Conservation (phyloP, 2,888 invertebrate genomes). For the Nowickia ferox region DNA sequence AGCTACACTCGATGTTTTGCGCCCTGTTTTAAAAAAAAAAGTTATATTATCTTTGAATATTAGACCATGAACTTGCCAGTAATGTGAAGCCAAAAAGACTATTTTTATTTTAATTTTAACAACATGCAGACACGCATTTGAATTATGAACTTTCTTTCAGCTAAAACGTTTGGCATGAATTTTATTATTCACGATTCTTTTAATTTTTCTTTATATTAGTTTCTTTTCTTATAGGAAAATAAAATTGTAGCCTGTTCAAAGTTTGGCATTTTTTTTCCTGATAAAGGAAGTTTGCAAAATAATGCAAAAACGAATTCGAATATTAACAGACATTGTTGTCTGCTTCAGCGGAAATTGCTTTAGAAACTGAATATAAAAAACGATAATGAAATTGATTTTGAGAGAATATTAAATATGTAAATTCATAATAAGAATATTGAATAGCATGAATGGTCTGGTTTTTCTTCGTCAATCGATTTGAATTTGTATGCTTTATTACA, state of each 20-base stretch:
- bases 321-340: conserved; percentile 3
- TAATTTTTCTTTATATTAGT: neutral
- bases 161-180: conserved; percentile 12
- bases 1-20: too few species aligned
- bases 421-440: conserved; percentile 32
- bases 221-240: neutral
- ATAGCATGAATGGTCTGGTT: neutral
- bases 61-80: too few species aligned
- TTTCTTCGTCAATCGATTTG: conserved; percentile 31
- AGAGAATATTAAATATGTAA: conserved; percentile 17
- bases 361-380: conserved; percentile 10
- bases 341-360: conserved; percentile 53
- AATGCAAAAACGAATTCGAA: neutral
- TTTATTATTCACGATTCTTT: conserved; percentile 8
- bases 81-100: too few species aligned
- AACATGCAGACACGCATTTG: conserved; percentile 4
- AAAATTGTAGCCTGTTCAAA: conserved; percentile 31
- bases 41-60: too few species aligned
- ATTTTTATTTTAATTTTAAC: too few species aligned
- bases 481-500: neutral
- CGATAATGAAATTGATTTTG: conserved; percentile 21
- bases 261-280: neutral
- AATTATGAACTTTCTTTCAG: conserved; percentile 30
- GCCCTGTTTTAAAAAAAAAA: too few species aligned
- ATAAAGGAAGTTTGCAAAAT: conserved; percentile 7